These are phyloP conservation scores for Hemistola chrysoprasaria DNA, from an alignment of 2,888 invertebrate genomes.

Conservation along the genomic window DNA sequence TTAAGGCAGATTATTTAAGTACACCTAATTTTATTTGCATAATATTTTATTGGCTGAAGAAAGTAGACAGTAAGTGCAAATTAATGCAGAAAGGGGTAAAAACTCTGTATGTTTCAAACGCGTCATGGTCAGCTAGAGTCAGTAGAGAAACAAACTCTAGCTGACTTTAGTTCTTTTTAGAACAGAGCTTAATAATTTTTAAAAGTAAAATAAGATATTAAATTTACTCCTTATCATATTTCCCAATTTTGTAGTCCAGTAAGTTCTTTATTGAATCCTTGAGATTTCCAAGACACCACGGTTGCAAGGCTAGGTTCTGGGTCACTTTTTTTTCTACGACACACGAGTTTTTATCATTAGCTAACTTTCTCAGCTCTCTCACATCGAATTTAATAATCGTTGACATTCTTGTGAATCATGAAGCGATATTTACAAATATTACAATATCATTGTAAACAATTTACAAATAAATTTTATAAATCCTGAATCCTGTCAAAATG, in stretches of 20 bases:
- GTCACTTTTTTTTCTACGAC: slow-evolving; percentile 78
- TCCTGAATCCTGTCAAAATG: no score
- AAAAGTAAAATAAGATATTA: no score
- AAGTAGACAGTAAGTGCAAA: no score
- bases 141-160: no score
- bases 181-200: no score
- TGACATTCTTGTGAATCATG: slow-evolving; percentile 49
- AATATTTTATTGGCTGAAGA: no score
- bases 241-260: slow-evolving; percentile 81
- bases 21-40: no score
- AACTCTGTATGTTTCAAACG: no score
- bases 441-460: neutral
- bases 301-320: slow-evolving; percentile 83
- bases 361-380: slow-evolving; percentile 77
- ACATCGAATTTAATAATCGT: slow-evolving; percentile 76
- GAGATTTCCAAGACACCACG: slow-evolving; percentile 83
- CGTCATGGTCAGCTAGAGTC: neutral
- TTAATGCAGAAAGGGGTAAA: no score
- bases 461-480: slow-evolving; percentile 5
- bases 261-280: slow-evolving; percentile 82
- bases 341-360: slow-evolving; percentile 81
- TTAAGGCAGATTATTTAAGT: no score
- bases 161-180: no score
- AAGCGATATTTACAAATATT: slow-evolving; percentile 9
- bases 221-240: slow-evolving; percentile 84